Evolutionary conservation across 1,140 invertebrate species (phyloP).

Genomic region (Drosophila sp.): DNA sequence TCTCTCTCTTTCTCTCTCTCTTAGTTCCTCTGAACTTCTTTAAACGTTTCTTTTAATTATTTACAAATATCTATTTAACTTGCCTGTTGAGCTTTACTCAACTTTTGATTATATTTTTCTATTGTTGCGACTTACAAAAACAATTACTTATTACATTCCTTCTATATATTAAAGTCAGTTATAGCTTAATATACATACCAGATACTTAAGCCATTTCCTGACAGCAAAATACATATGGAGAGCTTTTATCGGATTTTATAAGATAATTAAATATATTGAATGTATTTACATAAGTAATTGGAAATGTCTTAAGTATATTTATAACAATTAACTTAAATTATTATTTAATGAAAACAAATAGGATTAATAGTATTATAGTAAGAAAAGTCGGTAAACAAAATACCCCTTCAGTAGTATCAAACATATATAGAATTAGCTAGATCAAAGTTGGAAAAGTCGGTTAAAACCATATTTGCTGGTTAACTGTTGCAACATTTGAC

Average conservation of each 20-base stretch:
- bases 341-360: background rate
- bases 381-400: background rate
- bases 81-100: constrained; percentile 26
- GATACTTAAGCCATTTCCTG: background rate
- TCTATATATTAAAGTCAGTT: background rate
- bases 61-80: constrained; percentile 18
- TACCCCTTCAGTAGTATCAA: background rate
- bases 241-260: too few relatives aligned
- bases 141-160: background rate
- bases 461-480: background rate
- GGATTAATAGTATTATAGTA: too few relatives aligned
- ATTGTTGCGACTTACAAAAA: constrained; percentile 5
- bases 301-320: too few relatives aligned
- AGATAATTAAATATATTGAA: too few relatives aligned
- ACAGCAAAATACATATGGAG: too few relatives aligned
- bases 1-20: background rate
- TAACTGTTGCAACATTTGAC: constrained; percentile 1
- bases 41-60: constrained; percentile 23
- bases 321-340: too few relatives aligned
- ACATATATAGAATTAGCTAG: constrained; percentile 7
- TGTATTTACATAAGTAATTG: too few relatives aligned
- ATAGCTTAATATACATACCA: background rate
- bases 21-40: background rate
- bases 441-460: background rate
- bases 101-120: constrained; percentile 17